Conservation (phyloP, 2,797 vertebrate genomes). For the Anableps anableps region DNA sequence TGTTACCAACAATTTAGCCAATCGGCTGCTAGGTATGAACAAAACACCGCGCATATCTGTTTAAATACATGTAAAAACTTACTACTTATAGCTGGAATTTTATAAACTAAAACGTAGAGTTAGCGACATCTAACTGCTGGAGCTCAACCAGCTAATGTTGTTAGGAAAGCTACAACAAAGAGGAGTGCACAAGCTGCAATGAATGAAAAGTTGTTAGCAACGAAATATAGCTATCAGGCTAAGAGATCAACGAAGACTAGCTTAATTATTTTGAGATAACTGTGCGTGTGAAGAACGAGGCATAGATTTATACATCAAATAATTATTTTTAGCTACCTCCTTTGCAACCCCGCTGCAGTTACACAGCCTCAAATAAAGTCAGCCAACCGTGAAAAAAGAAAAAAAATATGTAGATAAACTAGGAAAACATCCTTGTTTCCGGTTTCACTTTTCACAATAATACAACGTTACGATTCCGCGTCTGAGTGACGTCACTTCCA, state of each 20-base stretch:
- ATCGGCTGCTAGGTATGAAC: neutral
- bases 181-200: constrained; percentile 57
- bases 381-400: constrained; percentile 17
- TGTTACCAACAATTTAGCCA: neutral
- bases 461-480: neutral
- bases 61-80: neutral
- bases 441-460: constrained; percentile 56
- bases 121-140: too few relatives aligned
- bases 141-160: constrained; percentile 22
- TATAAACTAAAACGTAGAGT: neutral
- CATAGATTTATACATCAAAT: neutral
- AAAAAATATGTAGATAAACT: neutral
- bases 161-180: constrained; percentile 69
- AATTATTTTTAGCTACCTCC: constrained; percentile 37
- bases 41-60: neutral
- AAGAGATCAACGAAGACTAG: constrained; percentile 24
- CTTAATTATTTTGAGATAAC: neutral
- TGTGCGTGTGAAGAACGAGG: neutral
- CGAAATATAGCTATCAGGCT: constrained; percentile 47
- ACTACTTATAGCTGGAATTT: neutral
- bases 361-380: constrained; percentile 32
- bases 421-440: constrained; percentile 20
- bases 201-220: constrained; percentile 79
- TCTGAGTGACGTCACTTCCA: constrained; percentile 7
- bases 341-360: constrained; percentile 11